Conservation (phyloP, 2,113 vertebrate species). For the Marmota monax region DNA sequence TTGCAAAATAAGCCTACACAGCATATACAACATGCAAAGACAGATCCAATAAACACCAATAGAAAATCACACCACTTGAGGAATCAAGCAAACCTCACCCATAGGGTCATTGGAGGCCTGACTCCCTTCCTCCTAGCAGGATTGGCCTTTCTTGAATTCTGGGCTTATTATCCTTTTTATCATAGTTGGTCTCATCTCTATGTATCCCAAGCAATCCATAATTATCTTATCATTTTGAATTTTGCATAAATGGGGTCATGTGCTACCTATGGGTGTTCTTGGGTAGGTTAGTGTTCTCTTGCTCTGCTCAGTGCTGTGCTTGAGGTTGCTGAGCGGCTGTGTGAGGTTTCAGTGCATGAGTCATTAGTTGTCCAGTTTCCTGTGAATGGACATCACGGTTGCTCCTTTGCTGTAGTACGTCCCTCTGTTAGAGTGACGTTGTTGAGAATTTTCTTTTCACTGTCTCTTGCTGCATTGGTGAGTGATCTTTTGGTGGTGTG, state of each 20-base stretch:
- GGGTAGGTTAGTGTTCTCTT: not conserved
- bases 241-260: not conserved
- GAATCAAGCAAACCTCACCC: not conserved
- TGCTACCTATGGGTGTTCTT: not conserved
- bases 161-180: not conserved
- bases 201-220: not conserved
- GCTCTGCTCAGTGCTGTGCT: not conserved
- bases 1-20: not conserved
- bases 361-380: not conserved
- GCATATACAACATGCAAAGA: not conserved
- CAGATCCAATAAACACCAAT: not conserved
- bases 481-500: too few species aligned
- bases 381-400: not conserved
- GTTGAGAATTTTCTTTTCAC: not conserved
- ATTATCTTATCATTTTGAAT: not conserved
- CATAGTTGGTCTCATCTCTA: not conserved
- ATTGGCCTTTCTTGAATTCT: not conserved
- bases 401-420: not conserved
- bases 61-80: not conserved
- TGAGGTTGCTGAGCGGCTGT: not conserved
- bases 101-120: not conserved
- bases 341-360: not conserved
- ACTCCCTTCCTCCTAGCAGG: not conserved
- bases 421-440: not conserved
- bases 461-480: not conserved